Evolutionary conservation across 2,888 invertebrate species (phyloP).

Genomic region (Caenorhabditis zanzibari): DNA sequence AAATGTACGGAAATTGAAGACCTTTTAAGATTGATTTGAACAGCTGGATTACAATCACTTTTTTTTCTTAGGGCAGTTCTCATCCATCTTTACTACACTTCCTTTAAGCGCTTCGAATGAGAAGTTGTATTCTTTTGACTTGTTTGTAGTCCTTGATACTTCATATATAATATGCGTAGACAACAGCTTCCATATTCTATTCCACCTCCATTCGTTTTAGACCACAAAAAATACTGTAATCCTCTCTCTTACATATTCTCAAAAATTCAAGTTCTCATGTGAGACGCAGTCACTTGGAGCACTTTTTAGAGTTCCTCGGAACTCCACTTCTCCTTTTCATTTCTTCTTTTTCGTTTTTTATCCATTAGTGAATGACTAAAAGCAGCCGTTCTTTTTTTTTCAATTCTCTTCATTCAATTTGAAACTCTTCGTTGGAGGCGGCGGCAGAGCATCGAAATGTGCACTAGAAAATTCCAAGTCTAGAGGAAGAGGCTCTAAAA

Average conservation of each 20-base stretch:
- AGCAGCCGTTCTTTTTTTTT: constrained; percentile 41
- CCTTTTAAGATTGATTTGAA: neutral
- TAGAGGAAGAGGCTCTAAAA: constrained; percentile 11
- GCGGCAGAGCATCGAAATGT: constrained; percentile 17
- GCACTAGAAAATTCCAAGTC: constrained; percentile 1
- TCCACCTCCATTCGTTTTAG: neutral
- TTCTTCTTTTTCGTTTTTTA: constrained; percentile 14
- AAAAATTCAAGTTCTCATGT: too few relatives aligned
- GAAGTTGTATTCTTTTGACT: neutral
- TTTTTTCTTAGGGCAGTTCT: too few relatives aligned
- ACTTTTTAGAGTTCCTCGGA: constrained; percentile 16
- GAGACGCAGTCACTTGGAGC: neutral
- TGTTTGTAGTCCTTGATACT: neutral
- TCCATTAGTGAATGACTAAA: constrained; percentile 39
- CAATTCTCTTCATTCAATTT: constrained; percentile 39
- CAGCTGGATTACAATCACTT: neutral
- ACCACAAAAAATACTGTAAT: neutral
- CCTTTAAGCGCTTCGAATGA: neutral
- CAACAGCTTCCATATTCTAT: neutral
- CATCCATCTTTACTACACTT: too few relatives aligned
- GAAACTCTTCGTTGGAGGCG: constrained; percentile 42
- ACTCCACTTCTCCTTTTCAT: constrained; percentile 26
- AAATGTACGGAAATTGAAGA: neutral
- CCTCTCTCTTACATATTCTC: neutral
- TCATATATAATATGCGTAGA: constrained; percentile 1